Conservation (phyloP, 2,888 invertebrate species). For the Phengaris alcon region DNA sequence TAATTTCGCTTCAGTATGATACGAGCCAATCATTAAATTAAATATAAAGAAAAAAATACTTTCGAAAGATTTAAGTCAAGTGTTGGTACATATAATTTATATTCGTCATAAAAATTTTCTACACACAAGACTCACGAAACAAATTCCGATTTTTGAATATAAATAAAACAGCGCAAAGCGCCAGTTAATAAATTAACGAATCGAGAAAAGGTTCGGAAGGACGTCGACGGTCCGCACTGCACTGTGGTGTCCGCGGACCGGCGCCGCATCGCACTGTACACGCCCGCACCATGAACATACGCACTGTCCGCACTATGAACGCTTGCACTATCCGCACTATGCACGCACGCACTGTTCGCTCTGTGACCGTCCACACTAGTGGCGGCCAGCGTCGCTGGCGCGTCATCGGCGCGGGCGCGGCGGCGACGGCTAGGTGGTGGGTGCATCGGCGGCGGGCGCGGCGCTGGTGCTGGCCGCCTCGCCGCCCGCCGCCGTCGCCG, state of each 20-base stretch:
- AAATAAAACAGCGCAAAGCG: constrained; percentile 48
- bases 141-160: constrained; percentile 69
- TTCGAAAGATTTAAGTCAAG: constrained; percentile 59
- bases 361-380: constrained; percentile 1
- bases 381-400: constrained; percentile 37
- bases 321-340: neutral
- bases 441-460: constrained; percentile 45
- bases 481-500: constrained; percentile 53
- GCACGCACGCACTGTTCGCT: constrained; percentile 17
- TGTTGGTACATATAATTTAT: constrained; percentile 75
- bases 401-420: constrained; percentile 27
- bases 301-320: constrained; percentile 22
- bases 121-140: constrained; percentile 76
- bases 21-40: constrained; percentile 37
- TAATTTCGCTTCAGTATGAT: constrained; percentile 34
- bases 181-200: constrained; percentile 51
- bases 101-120: constrained; percentile 78
- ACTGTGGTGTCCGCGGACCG: constrained; percentile 41
- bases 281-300: constrained; percentile 9
- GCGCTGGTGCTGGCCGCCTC: constrained; percentile 56
- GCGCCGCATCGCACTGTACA: constrained; percentile 39
- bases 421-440: constrained; percentile 48
- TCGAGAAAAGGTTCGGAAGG: constrained; percentile 35
- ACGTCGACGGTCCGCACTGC: constrained; percentile 37
- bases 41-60: constrained; percentile 42